These are phyloP conservation scores for Drosophila trapezifrons DNA, from an alignment of 1,140 invertebrate species.

Conservation along the genomic window DNA sequence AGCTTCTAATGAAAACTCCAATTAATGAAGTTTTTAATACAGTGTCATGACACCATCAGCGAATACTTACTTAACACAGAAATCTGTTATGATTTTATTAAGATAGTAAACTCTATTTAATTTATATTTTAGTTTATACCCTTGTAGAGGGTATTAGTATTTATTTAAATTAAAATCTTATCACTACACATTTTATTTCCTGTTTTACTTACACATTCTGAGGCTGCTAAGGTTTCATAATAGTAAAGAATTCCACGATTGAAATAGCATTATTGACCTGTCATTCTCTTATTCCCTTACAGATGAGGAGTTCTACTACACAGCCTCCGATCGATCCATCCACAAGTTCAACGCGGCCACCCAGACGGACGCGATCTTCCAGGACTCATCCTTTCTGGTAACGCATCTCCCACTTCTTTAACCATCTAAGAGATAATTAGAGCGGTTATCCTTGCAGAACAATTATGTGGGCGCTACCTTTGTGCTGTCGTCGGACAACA, in stretches of 20 bases:
- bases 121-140: neutral
- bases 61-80: too few relatives aligned
- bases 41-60: too few relatives aligned
- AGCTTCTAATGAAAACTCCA: too few relatives aligned
- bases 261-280: neutral
- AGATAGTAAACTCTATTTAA: too few relatives aligned
- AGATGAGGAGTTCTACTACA: conserved; percentile 85
- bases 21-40: too few relatives aligned
- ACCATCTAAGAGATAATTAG: neutral
- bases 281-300: neutral
- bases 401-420: conserved; percentile 42
- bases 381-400: conserved; percentile 84
- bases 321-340: conserved; percentile 80
- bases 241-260: too few relatives aligned
- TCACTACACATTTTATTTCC: neutral
- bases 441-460: conserved; percentile 28
- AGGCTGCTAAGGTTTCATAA: neutral
- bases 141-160: too few relatives aligned
- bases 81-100: too few relatives aligned
- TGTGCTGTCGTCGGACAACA: conserved; percentile 69
- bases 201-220: neutral
- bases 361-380: conserved; percentile 70
- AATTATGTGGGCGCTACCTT: conserved; percentile 63
- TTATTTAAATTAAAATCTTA: too few relatives aligned
- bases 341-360: conserved; percentile 85